Evolutionary conservation across 2,888 invertebrate genomes (phyloP), one percentile per base, ranked within the genome.

Genomic region (Prosopocoilus inquinatus): DNA sequence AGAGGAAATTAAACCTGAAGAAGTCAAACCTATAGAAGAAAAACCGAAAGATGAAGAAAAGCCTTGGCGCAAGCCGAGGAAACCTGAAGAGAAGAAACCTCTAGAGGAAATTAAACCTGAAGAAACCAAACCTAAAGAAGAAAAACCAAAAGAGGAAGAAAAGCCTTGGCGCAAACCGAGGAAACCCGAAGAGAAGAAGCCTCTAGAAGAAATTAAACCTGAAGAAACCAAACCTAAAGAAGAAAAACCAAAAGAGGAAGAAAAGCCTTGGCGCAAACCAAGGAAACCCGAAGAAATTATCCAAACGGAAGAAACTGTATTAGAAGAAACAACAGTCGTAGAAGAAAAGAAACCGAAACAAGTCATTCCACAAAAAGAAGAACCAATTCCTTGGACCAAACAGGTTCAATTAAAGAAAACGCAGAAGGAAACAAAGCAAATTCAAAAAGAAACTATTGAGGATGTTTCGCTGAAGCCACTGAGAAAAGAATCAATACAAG

Each of bases 371-470:
- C 32, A 51, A 16, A 58, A 62, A 47, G 62, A 61, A 52, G 67
- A 65, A 59, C 56, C 58, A 50, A 13, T 65, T 59, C 81, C 83
- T n/a, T 84, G 84, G 84, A 89, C 82, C 9, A 82, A 88, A 67
- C 85, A 88, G 74, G 77, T 83, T 16, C 74, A 70, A 35, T 67
- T 84, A 7, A 85, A 82, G 59, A 75, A 70, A 60, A 65, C 78
- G 0, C 70, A 67, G 55, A 61, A 58, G 2, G 72, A 78, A 53
- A 76, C 75, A 64, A 75, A 75, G 60, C 80, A 83, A 47, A 80
- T 83, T 61, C 81, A 82, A 62, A 76, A 77, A 58, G 70, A 78
- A 48, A 79, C 83, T 63, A 68, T 78, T 33, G 80, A 82, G 58
- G 75, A 76, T 41, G 78, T 81, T 47, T 74, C 70, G 45, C 73